A percentile compares a stretch with the other conserved stretches of the same genome.
Conservation (phyloP, 2,797 vertebrate species). For the Vultur gryphus region DNA sequence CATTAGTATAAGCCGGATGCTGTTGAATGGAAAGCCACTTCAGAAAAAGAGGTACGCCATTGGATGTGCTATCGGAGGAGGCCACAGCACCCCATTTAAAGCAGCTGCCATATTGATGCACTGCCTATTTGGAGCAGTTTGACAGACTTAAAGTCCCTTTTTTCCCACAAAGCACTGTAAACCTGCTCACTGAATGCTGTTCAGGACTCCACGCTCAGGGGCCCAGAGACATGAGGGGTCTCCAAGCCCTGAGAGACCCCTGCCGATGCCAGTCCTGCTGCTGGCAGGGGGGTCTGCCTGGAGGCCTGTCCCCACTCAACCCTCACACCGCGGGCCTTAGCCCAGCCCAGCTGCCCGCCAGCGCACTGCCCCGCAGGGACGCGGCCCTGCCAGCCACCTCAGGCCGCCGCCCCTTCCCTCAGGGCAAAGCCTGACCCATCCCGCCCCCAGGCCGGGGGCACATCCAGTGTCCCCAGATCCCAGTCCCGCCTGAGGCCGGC, state of each 20-base stretch:
- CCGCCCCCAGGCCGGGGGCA: too few species aligned
- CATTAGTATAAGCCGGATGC: background rate
- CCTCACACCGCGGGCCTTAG: background rate
- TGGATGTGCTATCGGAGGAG: fast-evolving
- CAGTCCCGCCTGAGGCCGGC: background rate
- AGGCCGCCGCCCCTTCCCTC: background rate
- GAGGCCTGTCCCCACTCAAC: background rate
- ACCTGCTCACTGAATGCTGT: too few species aligned
- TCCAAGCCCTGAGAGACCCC: background rate
- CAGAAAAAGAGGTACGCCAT: background rate
- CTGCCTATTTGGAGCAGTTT: fast-evolving
- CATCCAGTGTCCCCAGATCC: too few species aligned
- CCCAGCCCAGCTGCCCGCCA: too few species aligned
- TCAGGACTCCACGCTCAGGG: background rate
- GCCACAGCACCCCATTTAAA: fast-evolving
- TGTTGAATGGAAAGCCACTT: fast-evolving
- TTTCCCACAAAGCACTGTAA: background rate
- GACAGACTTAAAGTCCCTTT: background rate
- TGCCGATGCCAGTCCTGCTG: background rate
- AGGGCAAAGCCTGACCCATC: background rate
- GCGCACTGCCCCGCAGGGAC: background rate
- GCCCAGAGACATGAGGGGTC: too few species aligned
- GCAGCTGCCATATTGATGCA: fast-evolving
- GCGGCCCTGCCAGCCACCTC: background rate
- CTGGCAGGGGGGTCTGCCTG: background rate